Percentiles rank a stretch among this genome's conserved stretches.
Evolutionary conservation across 37 sponge, comb jelly and placozoan species (phyloP).

Genomic region (Cladorhizidae sp.): DNA sequence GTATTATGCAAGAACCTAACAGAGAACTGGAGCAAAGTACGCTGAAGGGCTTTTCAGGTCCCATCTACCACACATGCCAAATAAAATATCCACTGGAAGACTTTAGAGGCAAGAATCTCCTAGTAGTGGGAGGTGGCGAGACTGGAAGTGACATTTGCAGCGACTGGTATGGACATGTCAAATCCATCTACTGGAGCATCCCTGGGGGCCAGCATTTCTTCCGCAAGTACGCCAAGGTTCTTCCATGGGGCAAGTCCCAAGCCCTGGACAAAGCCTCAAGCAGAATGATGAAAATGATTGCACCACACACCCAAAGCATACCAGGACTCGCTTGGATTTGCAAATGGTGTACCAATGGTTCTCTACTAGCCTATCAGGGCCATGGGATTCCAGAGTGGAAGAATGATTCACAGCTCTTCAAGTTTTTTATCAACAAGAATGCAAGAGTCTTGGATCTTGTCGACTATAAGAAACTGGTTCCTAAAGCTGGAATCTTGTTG

Average conservation of each 20-base stretch:
- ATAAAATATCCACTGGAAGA: constrained; percentile 54
- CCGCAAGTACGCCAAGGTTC: constrained; percentile 69
- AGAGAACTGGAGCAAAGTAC: constrained; percentile 28
- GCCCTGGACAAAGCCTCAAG: too few relatives aligned
- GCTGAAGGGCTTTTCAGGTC: too few relatives aligned
- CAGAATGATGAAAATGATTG: too few relatives aligned
- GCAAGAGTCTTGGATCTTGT: too few relatives aligned
- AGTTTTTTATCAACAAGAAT: constrained; percentile 69
- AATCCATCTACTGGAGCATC: constrained; percentile 79
- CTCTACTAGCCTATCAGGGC: constrained; percentile 82
- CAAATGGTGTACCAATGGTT: constrained; percentile 82
- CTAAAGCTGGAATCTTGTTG: constrained; percentile 61
- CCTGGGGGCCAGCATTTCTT: constrained; percentile 86
- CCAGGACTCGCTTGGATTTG: constrained; percentile 83
- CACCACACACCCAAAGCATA: constrained; percentile 56
- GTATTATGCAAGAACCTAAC: constrained; percentile 56
- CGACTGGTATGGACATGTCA: too few relatives aligned
- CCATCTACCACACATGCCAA: constrained; percentile 64
- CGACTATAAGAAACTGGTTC: constrained; percentile 66
- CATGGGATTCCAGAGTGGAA: constrained; percentile 84
- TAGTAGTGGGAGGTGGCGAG: too few relatives aligned
- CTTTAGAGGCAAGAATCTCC: constrained; percentile 55
- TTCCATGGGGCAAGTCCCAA: too few relatives aligned
- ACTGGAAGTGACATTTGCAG: too few relatives aligned
- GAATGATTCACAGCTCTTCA: constrained; percentile 59